These are phyloP conservation scores for Melanotaenia maccullochi DNA, from an alignment of 2,797 vertebrate genomes.

Conservation along the genomic window DNA sequence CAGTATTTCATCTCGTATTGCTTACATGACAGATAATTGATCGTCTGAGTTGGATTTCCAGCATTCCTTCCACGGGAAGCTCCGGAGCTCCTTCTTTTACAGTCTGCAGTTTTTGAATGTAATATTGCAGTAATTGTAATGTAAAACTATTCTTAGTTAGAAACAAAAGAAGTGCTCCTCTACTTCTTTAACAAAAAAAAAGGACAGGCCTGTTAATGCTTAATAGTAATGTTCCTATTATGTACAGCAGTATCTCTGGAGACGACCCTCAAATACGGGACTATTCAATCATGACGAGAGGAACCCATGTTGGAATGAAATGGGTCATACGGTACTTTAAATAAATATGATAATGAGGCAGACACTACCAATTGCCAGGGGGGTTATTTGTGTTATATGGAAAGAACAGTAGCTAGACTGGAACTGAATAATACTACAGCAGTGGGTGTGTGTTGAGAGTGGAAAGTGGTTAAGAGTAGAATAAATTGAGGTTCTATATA, in stretches of 20 bases:
- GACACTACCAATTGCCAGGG: constrained; percentile 67
- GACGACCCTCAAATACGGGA: constrained; percentile 76
- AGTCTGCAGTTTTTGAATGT: constrained; percentile 31
- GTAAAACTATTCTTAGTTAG: constrained; percentile 62
- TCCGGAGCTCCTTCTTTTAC: constrained; percentile 23
- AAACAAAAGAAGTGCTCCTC: constrained; percentile 34
- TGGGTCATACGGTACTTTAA: constrained; percentile 85
- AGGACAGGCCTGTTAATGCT: constrained; percentile 64
- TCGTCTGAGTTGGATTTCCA: constrained; percentile 62
- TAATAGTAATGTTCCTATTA: constrained; percentile 78
- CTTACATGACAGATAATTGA: constrained; percentile 74
- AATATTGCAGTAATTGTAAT: constrained; percentile 45
- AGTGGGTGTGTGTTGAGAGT: constrained; percentile 10
- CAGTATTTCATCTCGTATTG: constrained; percentile 64
- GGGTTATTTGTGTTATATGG: constrained; percentile 74
- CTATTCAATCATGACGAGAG: constrained; percentile 79
- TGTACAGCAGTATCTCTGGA: constrained; percentile 70
- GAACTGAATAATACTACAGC: constrained; percentile 44
- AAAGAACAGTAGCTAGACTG: constrained; percentile 57
- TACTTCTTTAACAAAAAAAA: constrained; percentile 61
- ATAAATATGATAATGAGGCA: constrained; percentile 87
- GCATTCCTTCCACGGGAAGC: constrained; percentile 36
- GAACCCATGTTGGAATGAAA: constrained; percentile 77
- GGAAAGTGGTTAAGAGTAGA: constrained; percentile 19
- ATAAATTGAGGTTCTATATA: not conserved